Percentiles rank a stretch among this genome's conserved stretches.
These are phyloP conservation scores for Eolophus roseicapilla DNA, from an alignment of 2,113 vertebrate genomes.

Conservation along the genomic window DNA sequence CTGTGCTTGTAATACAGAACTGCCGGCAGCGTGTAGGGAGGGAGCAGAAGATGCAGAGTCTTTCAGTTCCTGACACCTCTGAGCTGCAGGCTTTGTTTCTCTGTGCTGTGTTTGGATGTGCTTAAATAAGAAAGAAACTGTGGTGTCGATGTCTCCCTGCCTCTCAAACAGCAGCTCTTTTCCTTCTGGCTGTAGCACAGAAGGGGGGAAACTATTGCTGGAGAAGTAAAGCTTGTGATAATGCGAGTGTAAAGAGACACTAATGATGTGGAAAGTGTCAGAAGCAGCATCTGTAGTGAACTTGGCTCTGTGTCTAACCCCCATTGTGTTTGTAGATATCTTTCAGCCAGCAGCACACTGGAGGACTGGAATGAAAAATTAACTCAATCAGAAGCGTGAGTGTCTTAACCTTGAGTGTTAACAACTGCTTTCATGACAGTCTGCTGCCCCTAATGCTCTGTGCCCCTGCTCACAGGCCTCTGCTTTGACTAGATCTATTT, in stretches of 20 bases:
- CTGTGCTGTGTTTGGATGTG: neutral
- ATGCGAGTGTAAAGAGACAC: neutral
- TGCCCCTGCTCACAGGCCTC: neutral
- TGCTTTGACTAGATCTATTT: neutral
- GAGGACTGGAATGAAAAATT: conserved; percentile 81
- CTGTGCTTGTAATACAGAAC: neutral
- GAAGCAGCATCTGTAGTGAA: neutral
- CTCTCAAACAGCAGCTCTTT: neutral
- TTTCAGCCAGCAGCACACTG: conserved; percentile 86
- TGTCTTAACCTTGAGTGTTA: conserved; percentile 60
- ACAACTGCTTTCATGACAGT: neutral
- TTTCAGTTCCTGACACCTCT: neutral
- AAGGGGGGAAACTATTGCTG: neutral
- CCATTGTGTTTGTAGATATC: conserved; percentile 84
- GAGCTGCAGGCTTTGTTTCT: neutral
- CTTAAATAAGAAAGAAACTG: neutral
- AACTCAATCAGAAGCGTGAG: conserved; percentile 87
- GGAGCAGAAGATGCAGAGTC: neutral
- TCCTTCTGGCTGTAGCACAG: neutral
- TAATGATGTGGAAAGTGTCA: neutral
- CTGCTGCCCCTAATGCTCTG: neutral
- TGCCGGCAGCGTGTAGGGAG: neutral
- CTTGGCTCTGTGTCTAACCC: conserved; percentile 48
- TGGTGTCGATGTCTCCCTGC: neutral
- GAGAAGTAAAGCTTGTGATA: neutral